Percentiles rank a stretch among this genome's conserved stretches.
These are phyloP conservation scores for Triops longicaudatus DNA, from an alignment of 1,140 invertebrate genomes.

Conservation along the genomic window DNA sequence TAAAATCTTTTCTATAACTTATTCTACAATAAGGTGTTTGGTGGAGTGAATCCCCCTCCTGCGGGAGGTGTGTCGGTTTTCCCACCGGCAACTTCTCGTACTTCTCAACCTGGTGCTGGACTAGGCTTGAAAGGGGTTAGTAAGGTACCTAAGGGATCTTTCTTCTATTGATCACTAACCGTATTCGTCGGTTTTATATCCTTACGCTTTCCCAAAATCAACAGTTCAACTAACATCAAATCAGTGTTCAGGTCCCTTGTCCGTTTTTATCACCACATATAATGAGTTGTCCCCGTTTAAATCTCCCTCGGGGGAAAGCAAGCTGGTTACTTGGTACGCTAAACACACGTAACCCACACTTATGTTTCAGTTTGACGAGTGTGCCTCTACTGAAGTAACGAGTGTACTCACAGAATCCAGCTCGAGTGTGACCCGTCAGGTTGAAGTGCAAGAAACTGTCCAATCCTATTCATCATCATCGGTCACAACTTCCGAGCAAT, in stretches of 20 bases:
- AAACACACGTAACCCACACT: conserved; percentile 8
- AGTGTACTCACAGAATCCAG: conserved; percentile 9
- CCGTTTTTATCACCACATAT: background rate
- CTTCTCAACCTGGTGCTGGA: conserved; percentile 17
- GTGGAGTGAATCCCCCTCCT: conserved; percentile 25
- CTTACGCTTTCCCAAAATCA: background rate
- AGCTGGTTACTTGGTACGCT: background rate
- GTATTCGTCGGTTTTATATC: background rate
- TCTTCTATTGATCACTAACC: background rate
- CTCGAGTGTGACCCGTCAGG: conserved; percentile 9
- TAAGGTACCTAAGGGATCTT: background rate
- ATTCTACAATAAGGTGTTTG: conserved; percentile 15
- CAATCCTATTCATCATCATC: conserved; percentile 15
- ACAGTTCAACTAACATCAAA: background rate
- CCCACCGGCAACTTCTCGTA: conserved; percentile 21
- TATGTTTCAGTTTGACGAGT: conserved; percentile 5
- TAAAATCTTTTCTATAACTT: background rate
- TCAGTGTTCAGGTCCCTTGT: background rate
- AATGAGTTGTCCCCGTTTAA: background rate
- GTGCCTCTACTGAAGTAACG: conserved; percentile 5
- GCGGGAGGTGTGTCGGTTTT: conserved; percentile 27
- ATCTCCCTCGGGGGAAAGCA: background rate
- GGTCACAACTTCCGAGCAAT: background rate
- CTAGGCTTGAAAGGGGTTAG: background rate
- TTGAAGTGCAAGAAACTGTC: background rate